Base-by-base conservation (phyloP, 92 coral and sea anemone species). In the Heteractis magnifica region DNA sequence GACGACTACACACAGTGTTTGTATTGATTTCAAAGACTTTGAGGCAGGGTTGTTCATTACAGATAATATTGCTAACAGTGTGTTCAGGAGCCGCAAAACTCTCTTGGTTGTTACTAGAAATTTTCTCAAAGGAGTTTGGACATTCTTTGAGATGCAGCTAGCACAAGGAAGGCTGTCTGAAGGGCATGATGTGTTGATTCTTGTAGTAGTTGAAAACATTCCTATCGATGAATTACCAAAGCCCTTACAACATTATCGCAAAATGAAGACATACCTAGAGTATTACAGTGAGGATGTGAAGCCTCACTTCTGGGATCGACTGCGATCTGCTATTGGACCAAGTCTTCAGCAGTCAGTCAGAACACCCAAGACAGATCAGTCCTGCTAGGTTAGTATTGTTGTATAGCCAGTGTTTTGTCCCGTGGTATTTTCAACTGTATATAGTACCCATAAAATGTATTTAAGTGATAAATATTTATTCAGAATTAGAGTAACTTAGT, bases 281-380 rank as follows among this genome's bases (percentile, higher is more conserved):
- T 89, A 89, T 82, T 89, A 75, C 78, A 89, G 86, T 58, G 73
- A 86, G 10, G 89, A 89, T 68, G 92, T 89, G 53, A 77, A 65
- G 53, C 87, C 90, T 9, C 87, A 89, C 80, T 89, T 89, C 75
- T 89, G 92, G 92, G 87, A 82, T 51, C 81, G 92, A 44, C 77
- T 89, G 44, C 14, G 72, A n/a, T 70, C 73, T 16, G 90, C 92
- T 21, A 65, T 89, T 58, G 92, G 90, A 52, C 89, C 89, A 7
- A 86, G 87, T 56, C 68, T 88, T 12, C 51, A 6, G 14, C 56
- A 71, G 44, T 34, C 44, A 34, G 44, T 34, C 44, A 34, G 44
- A 34, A 34, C 44, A 34, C 44, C 44, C 3, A 2, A 34, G 44
- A 34, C 44, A 0, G 44, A 34, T 34, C 44, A 34, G 3, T 34